Evolutionary conservation across 2,888 invertebrate species (phyloP).

Genomic region (Chymomyza amoena): DNA sequence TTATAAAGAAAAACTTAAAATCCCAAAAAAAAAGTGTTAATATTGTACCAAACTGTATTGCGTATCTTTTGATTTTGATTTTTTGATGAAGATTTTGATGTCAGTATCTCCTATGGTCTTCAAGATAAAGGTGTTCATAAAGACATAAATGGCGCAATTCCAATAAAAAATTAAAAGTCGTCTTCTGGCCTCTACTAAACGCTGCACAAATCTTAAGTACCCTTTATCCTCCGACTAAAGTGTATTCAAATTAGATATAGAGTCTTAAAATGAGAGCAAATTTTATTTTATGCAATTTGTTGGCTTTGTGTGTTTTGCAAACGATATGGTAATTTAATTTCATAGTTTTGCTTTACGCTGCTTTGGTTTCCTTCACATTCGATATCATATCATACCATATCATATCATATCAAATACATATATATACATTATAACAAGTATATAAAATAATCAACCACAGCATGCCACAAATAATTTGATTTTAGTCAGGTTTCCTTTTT

Average conservation of each 20-base stretch:
- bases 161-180: no score
- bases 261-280: conserved; percentile 4
- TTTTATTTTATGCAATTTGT: conserved; percentile 7
- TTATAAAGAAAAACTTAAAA: no score
- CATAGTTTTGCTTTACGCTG: conserved; percentile 12
- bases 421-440: conserved; percentile 5
- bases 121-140: no score
- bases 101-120: no score
- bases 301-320: conserved; percentile 2
- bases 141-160: no score
- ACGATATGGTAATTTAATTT: conserved; percentile 46
- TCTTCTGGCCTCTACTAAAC: no score
- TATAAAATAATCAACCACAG: conserved; percentile 8
- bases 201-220: no score
- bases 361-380: neutral
- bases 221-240: no score
- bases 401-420: neutral
- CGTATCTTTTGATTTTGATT: no score
- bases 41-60: no score
- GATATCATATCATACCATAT: neutral
- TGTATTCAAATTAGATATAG: conserved; percentile 1
- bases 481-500: neutral
- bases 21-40: no score
- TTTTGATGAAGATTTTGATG: no score
- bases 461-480: conserved; percentile 11